These are phyloP conservation scores for Steinernema khuongi DNA, from an alignment of 1,140 invertebrate genomes.

Conservation along the genomic window DNA sequence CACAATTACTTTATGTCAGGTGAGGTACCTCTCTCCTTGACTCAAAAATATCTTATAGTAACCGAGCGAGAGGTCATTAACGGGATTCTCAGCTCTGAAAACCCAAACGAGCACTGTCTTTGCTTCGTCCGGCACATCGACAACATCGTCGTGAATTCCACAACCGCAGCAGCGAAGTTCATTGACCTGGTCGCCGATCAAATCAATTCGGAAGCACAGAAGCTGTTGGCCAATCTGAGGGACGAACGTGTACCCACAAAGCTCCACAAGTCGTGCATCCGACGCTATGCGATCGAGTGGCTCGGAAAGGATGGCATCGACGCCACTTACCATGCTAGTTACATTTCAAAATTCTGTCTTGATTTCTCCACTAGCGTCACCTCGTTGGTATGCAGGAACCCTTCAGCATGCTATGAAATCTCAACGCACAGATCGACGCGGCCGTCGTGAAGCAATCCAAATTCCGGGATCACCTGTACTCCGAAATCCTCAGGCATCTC, in stretches of 20 bases:
- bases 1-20: constrained; percentile 99
- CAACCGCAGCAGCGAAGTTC: constrained; percentile 85
- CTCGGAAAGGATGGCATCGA: constrained; percentile 88
- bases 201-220: constrained; percentile 85
- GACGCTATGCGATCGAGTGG: constrained; percentile 90
- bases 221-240: constrained; percentile 78
- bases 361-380: constrained; percentile 91
- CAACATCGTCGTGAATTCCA: constrained; percentile 90
- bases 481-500: constrained; percentile 89
- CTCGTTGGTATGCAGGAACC: constrained; percentile 63
- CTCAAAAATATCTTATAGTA: constrained; percentile 70
- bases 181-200: constrained; percentile 70
- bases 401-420: background rate
- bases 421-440: constrained; percentile 70
- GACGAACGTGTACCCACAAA: constrained; percentile 79
- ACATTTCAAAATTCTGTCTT: constrained; percentile 86
- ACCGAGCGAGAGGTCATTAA: constrained; percentile 95
- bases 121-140: constrained; percentile 91
- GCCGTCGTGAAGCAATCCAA: constrained; percentile 92
- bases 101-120: constrained; percentile 91
- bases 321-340: constrained; percentile 83
- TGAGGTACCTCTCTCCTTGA: too few species aligned
- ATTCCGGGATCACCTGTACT: constrained; percentile 84
- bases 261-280: constrained; percentile 69
- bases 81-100: constrained; percentile 83